These are phyloP conservation scores for Paraplagusia blochii DNA, from an alignment of 2,113 vertebrate species.

Conservation along the genomic window DNA sequence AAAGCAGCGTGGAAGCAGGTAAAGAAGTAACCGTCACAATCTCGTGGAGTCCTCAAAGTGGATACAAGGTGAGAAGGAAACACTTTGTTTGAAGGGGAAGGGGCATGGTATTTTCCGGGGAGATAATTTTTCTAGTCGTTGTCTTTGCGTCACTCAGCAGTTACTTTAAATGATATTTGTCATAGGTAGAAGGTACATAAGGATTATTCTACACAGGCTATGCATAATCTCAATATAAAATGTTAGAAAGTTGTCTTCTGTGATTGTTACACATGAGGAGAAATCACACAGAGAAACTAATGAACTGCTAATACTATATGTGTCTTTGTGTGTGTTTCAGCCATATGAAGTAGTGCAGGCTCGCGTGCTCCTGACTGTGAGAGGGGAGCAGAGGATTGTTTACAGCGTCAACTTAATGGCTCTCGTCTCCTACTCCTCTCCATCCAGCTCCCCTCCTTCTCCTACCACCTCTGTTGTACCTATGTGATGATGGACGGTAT, in stretches of 20 bases:
- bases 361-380: constrained; percentile 78
- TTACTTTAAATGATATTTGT: too few species aligned
- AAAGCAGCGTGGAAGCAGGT: constrained; percentile 75
- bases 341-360: constrained; percentile 71
- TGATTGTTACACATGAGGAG: too few species aligned
- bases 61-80: constrained; percentile 67
- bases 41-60: constrained; percentile 81
- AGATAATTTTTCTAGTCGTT: too few species aligned
- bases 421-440: constrained; percentile 21
- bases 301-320: not conserved
- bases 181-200: too few species aligned
- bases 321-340: constrained; percentile 69
- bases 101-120: too few species aligned
- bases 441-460: constrained; percentile 2
- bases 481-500: constrained; percentile 7
- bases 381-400: constrained; percentile 74
- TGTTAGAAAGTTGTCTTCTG: too few species aligned
- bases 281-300: too few species aligned
- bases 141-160: not conserved
- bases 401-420: constrained; percentile 77
- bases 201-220: too few species aligned
- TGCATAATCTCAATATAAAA: too few species aligned
- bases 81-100: too few species aligned
- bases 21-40: constrained; percentile 73
- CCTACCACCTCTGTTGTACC: constrained; percentile 15